phyloP scores from a whole-genome alignment of 2,888 invertebrate species.

The Clistopyga incitator region DNA sequence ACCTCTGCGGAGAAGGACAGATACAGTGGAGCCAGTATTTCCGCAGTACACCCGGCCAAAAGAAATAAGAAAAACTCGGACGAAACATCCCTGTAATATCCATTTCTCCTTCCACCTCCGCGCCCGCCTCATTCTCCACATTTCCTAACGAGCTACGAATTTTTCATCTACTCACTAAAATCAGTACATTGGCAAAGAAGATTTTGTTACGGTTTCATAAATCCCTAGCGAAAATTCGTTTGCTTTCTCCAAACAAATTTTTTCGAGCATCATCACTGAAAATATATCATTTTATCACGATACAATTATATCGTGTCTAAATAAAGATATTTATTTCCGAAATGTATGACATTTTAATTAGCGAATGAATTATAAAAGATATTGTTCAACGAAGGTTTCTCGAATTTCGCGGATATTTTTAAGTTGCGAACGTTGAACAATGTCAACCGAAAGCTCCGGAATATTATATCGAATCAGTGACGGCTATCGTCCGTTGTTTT shows the following conservation, averaged over 20 bases:
- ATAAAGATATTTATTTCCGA: background rate
- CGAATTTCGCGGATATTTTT: background rate
- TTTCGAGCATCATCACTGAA: too few relatives aligned
- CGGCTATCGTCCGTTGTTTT: background rate
- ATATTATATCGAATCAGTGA: background rate
- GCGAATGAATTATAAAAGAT: background rate
- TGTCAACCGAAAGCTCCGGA: background rate
- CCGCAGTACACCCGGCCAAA: background rate
- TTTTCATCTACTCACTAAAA: slow-evolving; percentile 4
- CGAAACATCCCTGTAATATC: slow-evolving; percentile 16
- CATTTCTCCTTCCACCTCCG: slow-evolving; percentile 10
- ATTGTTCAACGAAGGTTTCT: background rate
- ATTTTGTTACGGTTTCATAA: background rate
- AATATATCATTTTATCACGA: too few relatives aligned
- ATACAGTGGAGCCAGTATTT: background rate
- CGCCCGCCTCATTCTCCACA: background rate
- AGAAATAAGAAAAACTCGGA: slow-evolving; percentile 9
- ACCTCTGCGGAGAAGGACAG: background rate
- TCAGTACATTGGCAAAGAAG: background rate
- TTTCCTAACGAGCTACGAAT: slow-evolving; percentile 2
- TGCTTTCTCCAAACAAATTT: too few relatives aligned
- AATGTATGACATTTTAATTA: background rate
- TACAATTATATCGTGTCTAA: too few relatives aligned
- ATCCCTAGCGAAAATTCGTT: too few relatives aligned
- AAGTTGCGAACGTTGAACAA: background rate